Conservation (phyloP, 1,140 invertebrate species). For the Lysiphlebus fabarum region DNA sequence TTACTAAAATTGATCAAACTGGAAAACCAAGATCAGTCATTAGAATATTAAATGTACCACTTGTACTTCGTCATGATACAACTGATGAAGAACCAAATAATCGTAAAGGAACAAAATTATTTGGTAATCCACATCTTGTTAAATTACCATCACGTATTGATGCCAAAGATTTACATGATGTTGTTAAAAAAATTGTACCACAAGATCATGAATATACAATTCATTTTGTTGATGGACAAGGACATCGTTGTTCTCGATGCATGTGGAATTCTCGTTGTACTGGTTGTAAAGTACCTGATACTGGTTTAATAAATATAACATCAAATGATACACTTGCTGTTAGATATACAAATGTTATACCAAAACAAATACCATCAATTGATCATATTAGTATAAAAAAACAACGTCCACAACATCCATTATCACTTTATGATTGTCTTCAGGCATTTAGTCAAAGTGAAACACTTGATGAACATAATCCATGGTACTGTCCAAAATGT, state of each 20-base stretch:
- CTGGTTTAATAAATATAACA: constrained; percentile 55
- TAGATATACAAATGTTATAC: constrained; percentile 49
- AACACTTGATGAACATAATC: constrained; percentile 67
- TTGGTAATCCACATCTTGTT: constrained; percentile 62
- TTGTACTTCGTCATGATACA: constrained; percentile 59
- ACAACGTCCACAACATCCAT: constrained; percentile 52
- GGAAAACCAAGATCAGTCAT: constrained; percentile 40
- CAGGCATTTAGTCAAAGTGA: constrained; percentile 71
- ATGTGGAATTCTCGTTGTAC: constrained; percentile 60
- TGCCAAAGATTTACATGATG: constrained; percentile 55
- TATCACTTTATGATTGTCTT: constrained; percentile 67
- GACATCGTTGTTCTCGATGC: constrained; percentile 64
- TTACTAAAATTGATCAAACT: constrained; percentile 46
- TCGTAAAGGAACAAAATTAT: constrained; percentile 52
- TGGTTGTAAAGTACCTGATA: constrained; percentile 60
- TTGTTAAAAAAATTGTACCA: constrained; percentile 55
- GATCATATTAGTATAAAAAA: constrained; percentile 54
- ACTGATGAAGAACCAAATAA: constrained; percentile 58
- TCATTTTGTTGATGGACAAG: constrained; percentile 58
- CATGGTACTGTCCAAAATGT: constrained; percentile 70
- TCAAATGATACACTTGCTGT: constrained; percentile 63
- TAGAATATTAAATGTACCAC: constrained; percentile 59
- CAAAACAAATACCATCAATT: constrained; percentile 37
- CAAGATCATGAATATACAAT: constrained; percentile 53
- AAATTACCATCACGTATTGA: constrained; percentile 60